Conservation (phyloP, 2,797 vertebrate genomes). For the Diceros bicornis region DNA sequence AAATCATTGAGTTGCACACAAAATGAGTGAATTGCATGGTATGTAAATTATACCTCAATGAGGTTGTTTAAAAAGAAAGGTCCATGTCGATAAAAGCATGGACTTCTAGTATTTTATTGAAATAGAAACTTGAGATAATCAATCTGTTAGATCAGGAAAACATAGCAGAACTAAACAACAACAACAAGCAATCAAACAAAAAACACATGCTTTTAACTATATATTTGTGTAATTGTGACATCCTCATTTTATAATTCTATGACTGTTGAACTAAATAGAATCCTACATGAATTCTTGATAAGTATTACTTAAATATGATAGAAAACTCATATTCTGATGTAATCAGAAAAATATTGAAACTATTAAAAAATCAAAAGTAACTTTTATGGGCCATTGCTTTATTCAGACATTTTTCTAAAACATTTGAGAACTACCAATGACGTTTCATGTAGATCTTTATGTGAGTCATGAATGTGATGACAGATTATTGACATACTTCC, state of each 20-base stretch:
- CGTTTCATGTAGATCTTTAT: neutral
- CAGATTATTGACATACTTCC: slow-evolving; percentile 55
- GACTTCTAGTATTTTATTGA: neutral
- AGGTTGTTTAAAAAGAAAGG: neutral
- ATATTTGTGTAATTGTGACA: neutral
- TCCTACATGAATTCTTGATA: neutral
- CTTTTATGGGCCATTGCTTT: neutral
- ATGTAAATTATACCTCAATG: neutral
- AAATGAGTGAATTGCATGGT: neutral
- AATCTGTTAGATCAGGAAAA: neutral
- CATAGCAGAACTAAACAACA: neutral
- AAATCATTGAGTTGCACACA: neutral
- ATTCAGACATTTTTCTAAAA: neutral
- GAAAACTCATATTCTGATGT: neutral
- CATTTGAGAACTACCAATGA: neutral
- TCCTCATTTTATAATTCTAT: neutral
- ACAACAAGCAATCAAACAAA: neutral
- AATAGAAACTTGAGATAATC: neutral
- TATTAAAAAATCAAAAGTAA: slow-evolving; percentile 14
- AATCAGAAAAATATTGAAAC: slow-evolving; percentile 15
- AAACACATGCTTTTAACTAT: neutral
- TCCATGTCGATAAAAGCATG: neutral
- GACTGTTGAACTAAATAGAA: neutral
- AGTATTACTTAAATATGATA: neutral
- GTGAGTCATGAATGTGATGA: slow-evolving; percentile 13